phyloP scores from a whole-genome alignment of 2,113 vertebrate species.

The Merops nubicus region DNA sequence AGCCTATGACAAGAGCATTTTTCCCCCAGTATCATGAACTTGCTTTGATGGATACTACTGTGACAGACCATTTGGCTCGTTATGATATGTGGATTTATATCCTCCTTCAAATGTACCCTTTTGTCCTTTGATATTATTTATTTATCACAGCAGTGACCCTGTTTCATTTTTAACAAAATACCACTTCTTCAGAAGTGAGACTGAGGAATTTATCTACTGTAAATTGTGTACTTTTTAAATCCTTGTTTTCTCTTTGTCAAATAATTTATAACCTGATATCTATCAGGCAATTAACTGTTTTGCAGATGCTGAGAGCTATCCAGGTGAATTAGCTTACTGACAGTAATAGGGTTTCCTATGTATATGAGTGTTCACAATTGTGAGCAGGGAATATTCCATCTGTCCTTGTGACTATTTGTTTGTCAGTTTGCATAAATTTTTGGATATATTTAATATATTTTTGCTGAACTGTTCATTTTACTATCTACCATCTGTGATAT shows the following conservation, averaged over 20 bases:
- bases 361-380: not conserved
- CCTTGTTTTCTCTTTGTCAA: not conserved
- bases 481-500: not conserved
- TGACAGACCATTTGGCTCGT: not conserved
- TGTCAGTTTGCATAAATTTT: not conserved
- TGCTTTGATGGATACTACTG: not conserved
- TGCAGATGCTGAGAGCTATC: not conserved
- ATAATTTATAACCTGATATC: not conserved
- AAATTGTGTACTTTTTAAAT: not conserved
- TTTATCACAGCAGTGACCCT: not conserved
- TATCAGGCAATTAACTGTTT: not conserved
- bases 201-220: not conserved
- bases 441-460: not conserved
- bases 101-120: not conserved
- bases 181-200: not conserved
- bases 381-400: not conserved
- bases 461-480: not conserved
- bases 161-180: slow-evolving; percentile 11
- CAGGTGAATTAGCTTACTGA: not conserved
- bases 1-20: not conserved
- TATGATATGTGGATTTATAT: slow-evolving; percentile 21
- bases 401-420: slow-evolving; percentile 3
- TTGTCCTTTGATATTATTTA: slow-evolving; percentile 30
- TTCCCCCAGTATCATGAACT: not conserved
- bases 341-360: not conserved